phyloP scores from a whole-genome alignment of 2,797 vertebrate genomes.

The Ficedula albicollis region DNA sequence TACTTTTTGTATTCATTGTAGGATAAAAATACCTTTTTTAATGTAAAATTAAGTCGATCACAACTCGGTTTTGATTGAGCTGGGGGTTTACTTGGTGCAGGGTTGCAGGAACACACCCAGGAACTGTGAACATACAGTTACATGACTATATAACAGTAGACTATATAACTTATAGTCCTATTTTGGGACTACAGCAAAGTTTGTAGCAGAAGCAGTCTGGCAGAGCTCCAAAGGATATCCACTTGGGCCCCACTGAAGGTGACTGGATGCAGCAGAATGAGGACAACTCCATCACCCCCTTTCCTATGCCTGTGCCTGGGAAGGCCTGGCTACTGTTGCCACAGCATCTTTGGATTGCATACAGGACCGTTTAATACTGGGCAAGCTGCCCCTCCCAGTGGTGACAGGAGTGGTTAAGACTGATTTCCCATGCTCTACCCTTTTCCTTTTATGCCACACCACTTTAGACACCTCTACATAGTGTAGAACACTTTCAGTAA shows the following conservation, averaged over 20 bases:
- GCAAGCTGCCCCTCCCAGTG: background rate
- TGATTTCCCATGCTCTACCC: background rate
- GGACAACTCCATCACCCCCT: background rate
- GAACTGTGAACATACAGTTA: background rate
- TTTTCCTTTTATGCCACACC: background rate
- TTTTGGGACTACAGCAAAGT: background rate
- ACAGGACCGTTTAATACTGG: accelerated
- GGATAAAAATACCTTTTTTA: background rate
- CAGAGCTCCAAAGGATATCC: background rate
- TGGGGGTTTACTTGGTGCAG: background rate
- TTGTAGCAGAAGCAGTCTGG: background rate
- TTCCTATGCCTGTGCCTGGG: too few species aligned
- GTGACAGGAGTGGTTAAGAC: background rate
- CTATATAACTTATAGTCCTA: background rate
- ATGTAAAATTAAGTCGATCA: background rate
- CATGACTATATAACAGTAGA: background rate
- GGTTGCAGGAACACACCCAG: background rate
- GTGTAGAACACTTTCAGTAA: accelerated
- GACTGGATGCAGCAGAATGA: background rate
- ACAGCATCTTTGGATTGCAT: background rate
- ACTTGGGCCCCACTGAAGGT: background rate
- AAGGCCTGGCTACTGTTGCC: background rate
- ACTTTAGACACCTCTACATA: background rate
- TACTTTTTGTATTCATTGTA: background rate
- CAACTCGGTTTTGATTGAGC: background rate